Conservation (phyloP, 2,797 vertebrate genomes). For the Sebastes jordani region DNA sequence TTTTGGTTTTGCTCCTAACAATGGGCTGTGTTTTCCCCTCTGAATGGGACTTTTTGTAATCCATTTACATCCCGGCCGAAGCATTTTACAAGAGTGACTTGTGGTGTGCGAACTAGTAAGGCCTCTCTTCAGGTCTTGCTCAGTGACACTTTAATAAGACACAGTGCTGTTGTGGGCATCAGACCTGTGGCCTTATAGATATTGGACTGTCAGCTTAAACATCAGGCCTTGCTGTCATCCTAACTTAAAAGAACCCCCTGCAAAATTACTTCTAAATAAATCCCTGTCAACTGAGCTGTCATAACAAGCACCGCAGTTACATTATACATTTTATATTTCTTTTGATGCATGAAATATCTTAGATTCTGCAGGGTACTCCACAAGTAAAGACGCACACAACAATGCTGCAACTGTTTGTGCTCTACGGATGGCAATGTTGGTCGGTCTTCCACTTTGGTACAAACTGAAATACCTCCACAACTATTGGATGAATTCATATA, state of each 20-base stretch:
- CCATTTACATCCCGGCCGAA: constrained; percentile 38
- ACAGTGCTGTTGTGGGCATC: constrained; percentile 8
- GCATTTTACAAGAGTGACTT: constrained; percentile 38
- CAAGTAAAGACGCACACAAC: neutral
- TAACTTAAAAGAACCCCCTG: neutral
- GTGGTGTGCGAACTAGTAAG: constrained; percentile 12
- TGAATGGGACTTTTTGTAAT: constrained; percentile 44
- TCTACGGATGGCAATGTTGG: too few species aligned
- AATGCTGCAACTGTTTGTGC: neutral
- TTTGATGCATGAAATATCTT: neutral
- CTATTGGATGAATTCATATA: neutral
- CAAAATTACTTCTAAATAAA: constrained; percentile 28
- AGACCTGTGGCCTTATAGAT: constrained; percentile 24
- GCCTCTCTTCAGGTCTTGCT: constrained; percentile 11
- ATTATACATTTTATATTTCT: neutral
- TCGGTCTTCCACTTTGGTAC: neutral
- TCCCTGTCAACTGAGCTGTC: constrained; percentile 5
- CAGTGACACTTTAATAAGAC: constrained; percentile 37
- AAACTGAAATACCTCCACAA: neutral
- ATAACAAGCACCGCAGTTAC: neutral
- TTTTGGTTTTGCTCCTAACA: constrained; percentile 49
- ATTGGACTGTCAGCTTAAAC: constrained; percentile 27
- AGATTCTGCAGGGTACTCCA: neutral
- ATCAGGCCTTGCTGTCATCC: neutral
- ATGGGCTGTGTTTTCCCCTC: constrained; percentile 23